Evolutionary conservation across 2,888 invertebrate species (phyloP).

Genomic region (Notocelia uddmanniana): DNA sequence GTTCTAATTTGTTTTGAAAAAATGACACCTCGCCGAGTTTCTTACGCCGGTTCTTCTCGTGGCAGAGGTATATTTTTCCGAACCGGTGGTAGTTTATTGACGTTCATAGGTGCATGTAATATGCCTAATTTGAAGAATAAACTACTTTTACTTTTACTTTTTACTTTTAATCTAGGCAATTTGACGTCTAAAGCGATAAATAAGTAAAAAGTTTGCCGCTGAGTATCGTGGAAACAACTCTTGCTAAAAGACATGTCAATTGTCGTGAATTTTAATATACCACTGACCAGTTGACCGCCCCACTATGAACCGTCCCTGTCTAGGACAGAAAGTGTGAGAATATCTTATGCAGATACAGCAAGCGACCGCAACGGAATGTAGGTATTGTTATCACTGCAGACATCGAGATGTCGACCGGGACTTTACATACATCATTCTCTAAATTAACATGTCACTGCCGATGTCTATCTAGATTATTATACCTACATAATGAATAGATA

Average conservation of each 20-base stretch:
- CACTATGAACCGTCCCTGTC: neutral
- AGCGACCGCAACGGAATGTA: slow-evolving; percentile 35
- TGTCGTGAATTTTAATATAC: neutral
- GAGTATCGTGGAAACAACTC: too few species aligned
- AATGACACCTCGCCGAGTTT: too few species aligned
- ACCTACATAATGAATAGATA: neutral
- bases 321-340: neutral
- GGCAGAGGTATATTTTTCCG: too few species aligned
- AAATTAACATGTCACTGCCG: slow-evolving; percentile 8
- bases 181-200: too few species aligned
- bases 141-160: too few species aligned
- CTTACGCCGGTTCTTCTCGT: too few species aligned
- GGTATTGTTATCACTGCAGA: slow-evolving; percentile 23
- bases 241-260: neutral
- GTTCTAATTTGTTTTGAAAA: too few species aligned
- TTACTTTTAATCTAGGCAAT: too few species aligned
- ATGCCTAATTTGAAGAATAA: too few species aligned
- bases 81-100: too few species aligned
- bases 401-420: slow-evolving; percentile 17
- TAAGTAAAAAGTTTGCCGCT: too few species aligned
- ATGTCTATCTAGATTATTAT: neutral
- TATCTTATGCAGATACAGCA: slow-evolving; percentile 6
- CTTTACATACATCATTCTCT: slow-evolving; percentile 13
- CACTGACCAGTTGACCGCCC: neutral
- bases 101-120: too few species aligned